These are phyloP conservation scores for Phocides pigmalion DNA, from an alignment of 1,140 invertebrate species.

Conservation along the genomic window DNA sequence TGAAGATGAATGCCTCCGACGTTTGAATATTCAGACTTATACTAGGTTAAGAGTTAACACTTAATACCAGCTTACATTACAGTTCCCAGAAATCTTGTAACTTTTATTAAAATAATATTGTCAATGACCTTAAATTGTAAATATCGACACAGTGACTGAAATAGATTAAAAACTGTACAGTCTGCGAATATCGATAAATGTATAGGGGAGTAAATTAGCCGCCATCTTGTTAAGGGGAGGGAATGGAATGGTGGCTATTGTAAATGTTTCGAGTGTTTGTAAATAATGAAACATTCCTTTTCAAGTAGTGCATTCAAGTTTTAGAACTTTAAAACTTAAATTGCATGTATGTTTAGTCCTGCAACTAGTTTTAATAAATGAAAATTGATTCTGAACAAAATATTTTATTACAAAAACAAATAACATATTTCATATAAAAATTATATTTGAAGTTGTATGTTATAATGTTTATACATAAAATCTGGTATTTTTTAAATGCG, in stretches of 20 bases:
- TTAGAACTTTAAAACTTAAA: constrained; percentile 44
- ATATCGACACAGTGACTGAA: constrained; percentile 37
- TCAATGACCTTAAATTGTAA: constrained; percentile 31
- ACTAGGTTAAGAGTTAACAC: constrained; percentile 33
- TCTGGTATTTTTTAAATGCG: no score
- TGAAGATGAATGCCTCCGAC: constrained; percentile 23
- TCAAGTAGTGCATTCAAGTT: constrained; percentile 60
- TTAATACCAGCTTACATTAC: constrained; percentile 26
- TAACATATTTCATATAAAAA: no score
- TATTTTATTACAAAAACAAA: no score
- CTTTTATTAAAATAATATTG: constrained; percentile 24
- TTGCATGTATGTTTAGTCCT: constrained; percentile 20
- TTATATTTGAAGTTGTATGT: no score
- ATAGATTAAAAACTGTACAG: constrained; percentile 36
- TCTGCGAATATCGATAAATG: constrained; percentile 25
- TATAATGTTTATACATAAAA: no score
- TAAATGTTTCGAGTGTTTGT: constrained; percentile 41
- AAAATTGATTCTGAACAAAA: no score
- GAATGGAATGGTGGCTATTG: constrained; percentile 14
- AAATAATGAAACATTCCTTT: constrained; percentile 68
- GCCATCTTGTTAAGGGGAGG: constrained; percentile 12
- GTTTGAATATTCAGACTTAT: constrained; percentile 25
- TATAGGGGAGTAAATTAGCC: neutral
- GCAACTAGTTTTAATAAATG: neutral
- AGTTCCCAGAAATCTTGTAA: constrained; percentile 19